phyloP scores from a whole-genome alignment of 2,888 invertebrate species.

The Cataglyphis albicans region DNA sequence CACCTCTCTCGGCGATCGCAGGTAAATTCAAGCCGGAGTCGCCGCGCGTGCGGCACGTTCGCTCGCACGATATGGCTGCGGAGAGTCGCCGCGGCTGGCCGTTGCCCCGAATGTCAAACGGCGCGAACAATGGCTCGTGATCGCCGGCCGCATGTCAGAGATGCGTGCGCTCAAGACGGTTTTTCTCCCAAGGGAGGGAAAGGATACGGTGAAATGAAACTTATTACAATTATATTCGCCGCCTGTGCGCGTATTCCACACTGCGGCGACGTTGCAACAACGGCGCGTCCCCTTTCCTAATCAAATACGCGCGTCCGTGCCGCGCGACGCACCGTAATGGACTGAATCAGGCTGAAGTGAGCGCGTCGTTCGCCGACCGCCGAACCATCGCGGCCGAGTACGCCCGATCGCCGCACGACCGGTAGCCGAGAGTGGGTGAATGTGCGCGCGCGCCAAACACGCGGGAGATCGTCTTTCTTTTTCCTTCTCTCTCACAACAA shows the following conservation, averaged over 20 bases:
- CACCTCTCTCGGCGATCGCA: constrained; percentile 18
- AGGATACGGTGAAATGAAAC: background rate
- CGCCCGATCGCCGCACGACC: constrained; percentile 64
- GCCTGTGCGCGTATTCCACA: constrained; percentile 23
- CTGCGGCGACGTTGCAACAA: constrained; percentile 31
- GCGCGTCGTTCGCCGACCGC: constrained; percentile 16
- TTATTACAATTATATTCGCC: background rate
- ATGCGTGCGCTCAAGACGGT: constrained; percentile 8
- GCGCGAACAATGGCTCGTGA: constrained; percentile 45
- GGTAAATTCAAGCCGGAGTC: constrained; percentile 32
- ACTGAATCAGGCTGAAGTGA: constrained; percentile 30
- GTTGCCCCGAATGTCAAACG: constrained; percentile 51
- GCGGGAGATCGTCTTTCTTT: background rate
- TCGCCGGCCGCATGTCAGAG: constrained; percentile 45
- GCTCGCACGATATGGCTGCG: constrained; percentile 5
- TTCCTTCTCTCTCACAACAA: background rate
- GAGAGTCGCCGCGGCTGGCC: constrained; percentile 37
- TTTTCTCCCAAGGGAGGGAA: background rate
- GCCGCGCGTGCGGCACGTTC: constrained; percentile 5
- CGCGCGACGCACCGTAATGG: constrained; percentile 43
- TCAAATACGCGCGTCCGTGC: background rate
- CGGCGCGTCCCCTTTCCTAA: background rate
- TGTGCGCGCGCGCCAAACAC: constrained; percentile 34
- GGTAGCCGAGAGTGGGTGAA: constrained; percentile 56
- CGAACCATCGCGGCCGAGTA: constrained; percentile 62